Conservation (phyloP, 2,113 vertebrate species). For the Orientallactaga bullata region DNA sequence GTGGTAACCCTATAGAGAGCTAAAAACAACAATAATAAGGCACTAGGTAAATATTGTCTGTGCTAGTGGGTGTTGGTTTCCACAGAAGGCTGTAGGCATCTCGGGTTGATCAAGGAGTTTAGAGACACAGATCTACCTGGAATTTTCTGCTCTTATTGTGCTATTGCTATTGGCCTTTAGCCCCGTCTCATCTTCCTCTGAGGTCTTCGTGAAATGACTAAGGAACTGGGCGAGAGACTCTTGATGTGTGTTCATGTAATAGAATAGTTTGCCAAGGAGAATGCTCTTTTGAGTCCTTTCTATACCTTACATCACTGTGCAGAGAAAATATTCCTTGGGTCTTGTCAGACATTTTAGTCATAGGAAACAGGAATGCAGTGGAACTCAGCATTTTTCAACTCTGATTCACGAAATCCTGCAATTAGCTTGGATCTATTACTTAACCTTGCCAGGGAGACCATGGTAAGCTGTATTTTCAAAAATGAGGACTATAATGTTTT, state of each 20-base stretch:
- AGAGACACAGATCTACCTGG: background rate
- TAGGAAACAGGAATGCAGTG: background rate
- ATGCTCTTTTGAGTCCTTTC: background rate
- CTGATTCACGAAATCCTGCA: background rate
- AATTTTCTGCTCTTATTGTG: too few relatives aligned
- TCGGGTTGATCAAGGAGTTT: background rate
- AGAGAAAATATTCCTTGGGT: background rate
- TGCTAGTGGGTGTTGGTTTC: background rate
- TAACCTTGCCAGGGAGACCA: background rate
- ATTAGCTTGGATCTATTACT: background rate
- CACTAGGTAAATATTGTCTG: background rate
- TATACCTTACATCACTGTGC: background rate
- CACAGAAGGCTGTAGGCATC: background rate
- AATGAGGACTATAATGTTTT: background rate
- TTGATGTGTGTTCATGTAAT: too few relatives aligned
- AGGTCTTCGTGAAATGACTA: too few relatives aligned
- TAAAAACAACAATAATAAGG: background rate
- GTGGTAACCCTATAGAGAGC: background rate
- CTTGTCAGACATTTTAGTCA: too few relatives aligned
- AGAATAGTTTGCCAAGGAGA: too few relatives aligned
- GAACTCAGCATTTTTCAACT: background rate
- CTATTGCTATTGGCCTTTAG: too few relatives aligned
- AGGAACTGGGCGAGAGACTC: too few relatives aligned
- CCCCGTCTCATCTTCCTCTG: too few relatives aligned
- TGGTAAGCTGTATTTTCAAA: background rate